A percentile compares a stretch with the other conserved stretches of the same genome.
Conservation (phyloP, 2,797 vertebrate genomes). For the Siniperca scherzeri region DNA sequence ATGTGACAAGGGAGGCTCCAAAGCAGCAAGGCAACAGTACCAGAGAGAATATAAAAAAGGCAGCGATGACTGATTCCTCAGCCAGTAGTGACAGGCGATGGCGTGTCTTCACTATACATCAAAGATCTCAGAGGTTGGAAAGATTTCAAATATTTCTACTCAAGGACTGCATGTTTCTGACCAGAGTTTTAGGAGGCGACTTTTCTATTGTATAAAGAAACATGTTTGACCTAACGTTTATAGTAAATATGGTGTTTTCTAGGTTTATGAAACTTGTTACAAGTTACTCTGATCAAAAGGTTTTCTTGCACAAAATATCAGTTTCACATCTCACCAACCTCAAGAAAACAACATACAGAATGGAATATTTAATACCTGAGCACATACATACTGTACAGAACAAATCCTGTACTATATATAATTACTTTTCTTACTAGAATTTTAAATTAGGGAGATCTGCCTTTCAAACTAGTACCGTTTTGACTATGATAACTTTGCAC, state of each 20-base stretch:
- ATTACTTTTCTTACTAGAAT: background rate
- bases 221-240: slow-evolving; percentile 6
- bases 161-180: slow-evolving; percentile 42
- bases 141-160: slow-evolving; percentile 55
- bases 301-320: background rate
- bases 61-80: slow-evolving; percentile 65
- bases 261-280: slow-evolving; percentile 12
- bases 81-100: slow-evolving; percentile 66
- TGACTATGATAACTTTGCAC: too few species aligned
- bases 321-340: background rate
- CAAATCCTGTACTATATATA: background rate
- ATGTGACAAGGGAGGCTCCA: slow-evolving; percentile 66
- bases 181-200: slow-evolving; percentile 22
- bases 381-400: background rate
- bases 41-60: slow-evolving; percentile 57
- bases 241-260: slow-evolving; percentile 17
- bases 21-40: slow-evolving; percentile 60
- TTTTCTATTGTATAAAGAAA: slow-evolving; percentile 9
- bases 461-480: background rate
- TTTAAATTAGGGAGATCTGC: background rate
- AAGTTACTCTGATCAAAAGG: slow-evolving; percentile 19
- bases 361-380: slow-evolving; percentile 5
- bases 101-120: slow-evolving; percentile 55
- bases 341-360: slow-evolving; percentile 16
- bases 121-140: slow-evolving; percentile 51